Percentiles rank a stretch among this genome's conserved stretches.
phyloP scores from a whole-genome alignment of 2,888 invertebrate species.

The Allygus modestus region DNA sequence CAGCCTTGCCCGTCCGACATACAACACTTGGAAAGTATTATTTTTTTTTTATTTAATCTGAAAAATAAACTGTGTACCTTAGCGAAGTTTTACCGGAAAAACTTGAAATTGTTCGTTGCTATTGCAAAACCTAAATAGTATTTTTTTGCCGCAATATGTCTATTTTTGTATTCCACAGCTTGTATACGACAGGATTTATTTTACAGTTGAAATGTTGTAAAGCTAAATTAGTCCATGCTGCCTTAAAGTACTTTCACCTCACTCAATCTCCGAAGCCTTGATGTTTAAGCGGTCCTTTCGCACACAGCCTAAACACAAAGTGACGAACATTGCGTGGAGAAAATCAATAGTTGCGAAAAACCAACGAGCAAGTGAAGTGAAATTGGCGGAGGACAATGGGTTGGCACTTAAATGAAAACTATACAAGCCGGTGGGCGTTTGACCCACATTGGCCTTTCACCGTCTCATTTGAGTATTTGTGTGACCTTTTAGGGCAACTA shows the following conservation, averaged over 20 bases:
- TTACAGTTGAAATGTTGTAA: too few relatives aligned
- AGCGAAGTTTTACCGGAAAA: too few relatives aligned
- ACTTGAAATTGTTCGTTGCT: too few relatives aligned
- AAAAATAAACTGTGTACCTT: too few relatives aligned
- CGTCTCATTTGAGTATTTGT: constrained; percentile 33
- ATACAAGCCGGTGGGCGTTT: constrained; percentile 32
- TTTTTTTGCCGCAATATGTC: too few relatives aligned
- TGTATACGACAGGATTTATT: too few relatives aligned
- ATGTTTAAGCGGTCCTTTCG: constrained; percentile 2
- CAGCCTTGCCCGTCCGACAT: too few relatives aligned
- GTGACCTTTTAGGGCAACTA: constrained; percentile 31
- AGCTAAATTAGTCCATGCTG: too few relatives aligned
- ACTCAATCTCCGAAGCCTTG: neutral
- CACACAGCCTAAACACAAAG: constrained; percentile 12
- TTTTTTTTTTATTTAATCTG: too few relatives aligned
- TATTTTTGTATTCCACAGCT: too few relatives aligned
- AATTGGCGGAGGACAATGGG: constrained; percentile 22
- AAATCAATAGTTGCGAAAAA: constrained; percentile 41
- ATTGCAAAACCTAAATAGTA: too few relatives aligned
- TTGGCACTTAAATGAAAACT: constrained; percentile 28
- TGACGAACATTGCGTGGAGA: constrained; percentile 28
- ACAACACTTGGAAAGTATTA: too few relatives aligned
- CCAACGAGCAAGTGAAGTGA: constrained; percentile 26
- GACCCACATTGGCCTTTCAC: constrained; percentile 40
- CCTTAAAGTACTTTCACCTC: constrained; percentile 5